Evolutionary conservation across 2,797 vertebrate species (phyloP), one percentile per base, ranked within the genome.

Genomic region (Xenops minutus): DNA sequence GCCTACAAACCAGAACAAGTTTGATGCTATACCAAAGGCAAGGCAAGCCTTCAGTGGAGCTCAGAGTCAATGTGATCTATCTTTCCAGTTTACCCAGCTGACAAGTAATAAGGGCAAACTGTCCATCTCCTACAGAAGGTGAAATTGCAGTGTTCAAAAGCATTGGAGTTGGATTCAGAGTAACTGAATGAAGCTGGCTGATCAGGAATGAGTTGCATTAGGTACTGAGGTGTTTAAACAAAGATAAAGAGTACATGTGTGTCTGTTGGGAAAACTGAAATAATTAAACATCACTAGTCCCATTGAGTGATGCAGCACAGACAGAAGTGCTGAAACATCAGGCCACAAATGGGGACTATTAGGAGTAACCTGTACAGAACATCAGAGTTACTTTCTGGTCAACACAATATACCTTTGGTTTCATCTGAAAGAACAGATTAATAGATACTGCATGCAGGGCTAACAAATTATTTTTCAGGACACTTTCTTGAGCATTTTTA

Each of bases 161-260:
- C 62, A 59, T 63, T 49, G 80, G 48, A 88, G 82, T 39, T 90
- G 75, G 82, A 95, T 96, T 92, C 95, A 87, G 30, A 86, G 86
- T 52, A 76, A 66, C 84, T 49, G 36, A 37, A 74, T 51, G 69
- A 84, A 97, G 52, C 10, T 58, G 39, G 34, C 62, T 85, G 64
- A 93, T 86, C 59, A 94, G 83, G 58, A 85, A 24, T 4, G 37
- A 88, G 71, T 41, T 67, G 69, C 41, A 49, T 67, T 59, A 81
- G 29, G 67, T 74, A 76, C 39, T 19, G 36, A 88, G 72, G 49
- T 46, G 14, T 69, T 81, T 82, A 84, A 95, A 76, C 36, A 9
- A 85, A 94, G 90, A 94, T 96, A 23, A 88, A 43, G 78, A 84
- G 74, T 55, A 79, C 29, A 27, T 32, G 26, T 13, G 14, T 88